Evolutionary conservation across 2,113 vertebrate species (phyloP).

Genomic region (Psittacula cyanocephala): DNA sequence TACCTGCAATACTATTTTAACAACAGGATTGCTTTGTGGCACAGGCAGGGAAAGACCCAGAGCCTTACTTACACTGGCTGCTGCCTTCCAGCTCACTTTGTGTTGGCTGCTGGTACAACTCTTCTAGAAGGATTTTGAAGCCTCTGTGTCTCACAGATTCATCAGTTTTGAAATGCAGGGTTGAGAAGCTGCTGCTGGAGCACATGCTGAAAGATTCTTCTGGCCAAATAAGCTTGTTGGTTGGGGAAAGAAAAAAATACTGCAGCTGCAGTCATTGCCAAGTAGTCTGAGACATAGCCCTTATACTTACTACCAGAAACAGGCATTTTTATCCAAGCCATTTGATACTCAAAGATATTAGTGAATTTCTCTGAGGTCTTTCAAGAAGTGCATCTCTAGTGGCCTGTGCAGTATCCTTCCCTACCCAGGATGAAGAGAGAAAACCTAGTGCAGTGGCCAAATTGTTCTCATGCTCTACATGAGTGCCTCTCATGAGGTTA

Average conservation of each 20-base stretch:
- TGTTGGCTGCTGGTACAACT: not conserved
- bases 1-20: not conserved
- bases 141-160: not conserved
- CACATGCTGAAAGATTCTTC: not conserved
- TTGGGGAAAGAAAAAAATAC: not conserved
- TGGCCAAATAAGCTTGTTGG: not conserved
- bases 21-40: not conserved
- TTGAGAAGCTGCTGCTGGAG: not conserved
- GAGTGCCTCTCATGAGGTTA: not conserved
- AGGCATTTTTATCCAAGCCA: not conserved
- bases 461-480: not conserved
- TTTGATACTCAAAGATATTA: not conserved
- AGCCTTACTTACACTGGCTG: not conserved
- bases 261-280: not conserved
- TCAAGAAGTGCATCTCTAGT: not conserved
- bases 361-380: not conserved
- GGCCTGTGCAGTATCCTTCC: not conserved
- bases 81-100: not conserved
- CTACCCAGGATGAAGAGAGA: not conserved
- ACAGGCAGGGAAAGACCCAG: not conserved
- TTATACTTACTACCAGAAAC: not conserved
- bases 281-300: not conserved
- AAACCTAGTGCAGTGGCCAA: not conserved
- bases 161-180: not conserved
- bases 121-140: not conserved